A percentile compares a stretch with the other conserved stretches of the same genome.
These are phyloP conservation scores for Pardosa pseudoannulata DNA, from an alignment of 2,888 invertebrate species.

Conservation along the genomic window DNA sequence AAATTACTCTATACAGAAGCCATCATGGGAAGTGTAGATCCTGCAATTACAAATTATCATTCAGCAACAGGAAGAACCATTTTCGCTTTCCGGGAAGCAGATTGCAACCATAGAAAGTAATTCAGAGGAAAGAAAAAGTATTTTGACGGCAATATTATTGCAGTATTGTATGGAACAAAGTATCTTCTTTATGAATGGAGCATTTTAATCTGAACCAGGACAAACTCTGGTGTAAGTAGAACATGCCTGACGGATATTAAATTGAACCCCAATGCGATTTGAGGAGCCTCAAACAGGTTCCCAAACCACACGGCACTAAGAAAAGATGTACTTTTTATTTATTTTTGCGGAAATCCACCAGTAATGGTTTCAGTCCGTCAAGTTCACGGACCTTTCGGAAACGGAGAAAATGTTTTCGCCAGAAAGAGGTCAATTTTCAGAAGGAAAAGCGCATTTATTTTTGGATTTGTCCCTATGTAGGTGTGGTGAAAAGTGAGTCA, in stretches of 20 bases:
- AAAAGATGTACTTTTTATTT: conserved; percentile 18
- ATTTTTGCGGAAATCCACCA: conserved; percentile 25
- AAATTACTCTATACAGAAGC: too few species aligned
- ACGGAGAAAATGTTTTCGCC: conserved; percentile 31
- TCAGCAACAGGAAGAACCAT: neutral
- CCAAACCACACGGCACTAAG: neutral
- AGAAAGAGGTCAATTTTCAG: conserved; percentile 64
- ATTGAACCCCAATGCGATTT: conserved; percentile 23
- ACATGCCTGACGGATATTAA: conserved; percentile 41
- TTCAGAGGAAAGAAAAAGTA: neutral
- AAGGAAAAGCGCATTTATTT: conserved; percentile 67
- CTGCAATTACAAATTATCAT: too few species aligned
- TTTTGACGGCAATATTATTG: neutral
- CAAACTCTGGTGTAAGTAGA: conserved; percentile 40
- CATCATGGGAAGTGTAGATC: too few species aligned
- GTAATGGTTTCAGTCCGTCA: conserved; percentile 48
- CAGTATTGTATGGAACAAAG: neutral
- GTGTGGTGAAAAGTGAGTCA: conserved; percentile 64
- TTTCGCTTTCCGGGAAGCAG: neutral
- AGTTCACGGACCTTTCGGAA: conserved; percentile 66
- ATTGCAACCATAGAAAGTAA: neutral
- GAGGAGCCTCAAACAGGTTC: conserved; percentile 45
- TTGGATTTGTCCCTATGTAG: conserved; percentile 57
- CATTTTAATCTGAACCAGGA: conserved; percentile 49
- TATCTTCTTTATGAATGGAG: neutral